Evolutionary conservation across 2,113 vertebrate genomes (phyloP).

Genomic region (cattle (Bos taurus)): DNA sequence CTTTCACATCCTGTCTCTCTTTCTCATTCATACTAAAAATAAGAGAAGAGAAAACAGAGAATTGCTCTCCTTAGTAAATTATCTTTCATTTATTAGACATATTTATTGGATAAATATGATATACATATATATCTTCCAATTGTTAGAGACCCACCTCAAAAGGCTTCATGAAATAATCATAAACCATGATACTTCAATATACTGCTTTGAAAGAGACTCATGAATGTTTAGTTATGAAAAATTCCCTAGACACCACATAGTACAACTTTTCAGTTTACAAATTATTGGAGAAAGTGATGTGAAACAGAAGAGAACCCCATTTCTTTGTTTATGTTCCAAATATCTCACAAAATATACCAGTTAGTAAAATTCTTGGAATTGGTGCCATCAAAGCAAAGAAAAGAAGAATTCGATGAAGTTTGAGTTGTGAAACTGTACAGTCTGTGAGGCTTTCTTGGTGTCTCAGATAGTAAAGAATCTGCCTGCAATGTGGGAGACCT

Average conservation of each 20-base stretch:
- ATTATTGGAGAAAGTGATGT: not conserved
- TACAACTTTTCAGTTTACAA: not conserved
- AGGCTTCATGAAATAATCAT: not conserved
- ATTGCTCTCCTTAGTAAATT: not conserved
- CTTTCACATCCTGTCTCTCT: not conserved
- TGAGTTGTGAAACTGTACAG: not conserved
- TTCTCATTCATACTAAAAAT: not conserved
- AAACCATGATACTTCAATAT: rapidly evolving
- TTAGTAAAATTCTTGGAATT: not conserved
- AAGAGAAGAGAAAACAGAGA: not conserved
- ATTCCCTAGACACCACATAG: not conserved
- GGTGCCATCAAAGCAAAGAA: not conserved
- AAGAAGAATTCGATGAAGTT: not conserved
- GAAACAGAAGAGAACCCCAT: not conserved
- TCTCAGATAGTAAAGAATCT: not conserved
- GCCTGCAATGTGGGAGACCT: not conserved
- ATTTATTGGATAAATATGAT: not conserved
- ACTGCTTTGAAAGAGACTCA: not conserved
- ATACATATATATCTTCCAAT: not conserved
- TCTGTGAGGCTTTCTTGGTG: not conserved
- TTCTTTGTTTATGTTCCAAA: not conserved
- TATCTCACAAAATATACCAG: not conserved
- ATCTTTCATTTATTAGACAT: not conserved
- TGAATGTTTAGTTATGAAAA: not conserved
- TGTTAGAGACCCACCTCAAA: not conserved